These are phyloP conservation scores for Drosophila burlai DNA, from an alignment of 1,140 invertebrate species.

Conservation along the genomic window DNA sequence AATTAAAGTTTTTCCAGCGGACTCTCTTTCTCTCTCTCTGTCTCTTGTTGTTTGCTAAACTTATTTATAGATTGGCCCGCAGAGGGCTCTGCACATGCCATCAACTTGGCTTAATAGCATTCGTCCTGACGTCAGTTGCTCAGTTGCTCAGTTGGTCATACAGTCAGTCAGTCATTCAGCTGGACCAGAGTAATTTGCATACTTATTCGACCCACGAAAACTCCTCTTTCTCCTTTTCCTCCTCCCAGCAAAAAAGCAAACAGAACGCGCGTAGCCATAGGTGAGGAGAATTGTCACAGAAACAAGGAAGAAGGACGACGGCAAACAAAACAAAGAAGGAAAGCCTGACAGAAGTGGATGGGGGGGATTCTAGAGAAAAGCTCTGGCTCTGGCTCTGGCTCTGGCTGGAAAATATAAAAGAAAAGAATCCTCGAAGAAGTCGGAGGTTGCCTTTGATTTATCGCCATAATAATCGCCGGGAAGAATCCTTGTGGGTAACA, in stretches of 20 bases:
- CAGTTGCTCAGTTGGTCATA: slow-evolving; percentile 4
- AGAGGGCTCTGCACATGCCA: slow-evolving; percentile 36
- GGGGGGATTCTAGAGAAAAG: background rate
- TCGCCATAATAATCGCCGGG: slow-evolving; percentile 75
- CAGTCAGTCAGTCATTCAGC: slow-evolving; percentile 9
- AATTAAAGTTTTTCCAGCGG: slow-evolving; percentile 26
- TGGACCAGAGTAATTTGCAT: slow-evolving; percentile 51
- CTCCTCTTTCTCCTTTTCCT: background rate
- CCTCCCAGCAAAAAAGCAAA: slow-evolving; percentile 26
- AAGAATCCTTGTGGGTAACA: slow-evolving; percentile 78
- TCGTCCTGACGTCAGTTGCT: slow-evolving; percentile 32
- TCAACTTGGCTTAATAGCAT: slow-evolving; percentile 46
- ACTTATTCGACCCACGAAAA: slow-evolving; percentile 19
- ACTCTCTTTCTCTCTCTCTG: background rate
- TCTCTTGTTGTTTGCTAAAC: slow-evolving; percentile 28
- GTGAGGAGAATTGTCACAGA: slow-evolving; percentile 52
- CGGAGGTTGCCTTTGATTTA: slow-evolving; percentile 70
- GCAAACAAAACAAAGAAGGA: slow-evolving; percentile 13
- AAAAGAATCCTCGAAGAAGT: background rate
- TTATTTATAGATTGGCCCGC: slow-evolving; percentile 59
- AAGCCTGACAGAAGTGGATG: background rate
- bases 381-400: background rate
- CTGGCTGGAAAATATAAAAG: slow-evolving; percentile 9
- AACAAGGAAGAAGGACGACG: background rate
- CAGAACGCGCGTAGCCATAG: slow-evolving; percentile 28